phyloP scores from a whole-genome alignment of 2,113 vertebrate genomes.

The Tupaia tana region DNA sequence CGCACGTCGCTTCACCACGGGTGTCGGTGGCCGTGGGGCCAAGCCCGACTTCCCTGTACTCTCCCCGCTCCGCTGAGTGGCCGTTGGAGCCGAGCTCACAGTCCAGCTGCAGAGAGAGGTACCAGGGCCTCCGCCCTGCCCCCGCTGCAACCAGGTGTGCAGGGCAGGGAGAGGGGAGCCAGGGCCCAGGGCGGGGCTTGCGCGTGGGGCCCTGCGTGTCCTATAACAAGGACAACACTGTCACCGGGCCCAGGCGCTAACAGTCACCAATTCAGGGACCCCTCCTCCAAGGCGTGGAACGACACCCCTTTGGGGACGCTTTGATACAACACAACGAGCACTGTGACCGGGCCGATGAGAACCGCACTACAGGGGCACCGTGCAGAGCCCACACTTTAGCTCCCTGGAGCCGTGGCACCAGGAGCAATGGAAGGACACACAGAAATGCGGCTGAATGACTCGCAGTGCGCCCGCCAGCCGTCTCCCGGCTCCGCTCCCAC shows the following conservation, averaged over 20 bases:
- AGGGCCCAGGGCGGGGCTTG: not conserved
- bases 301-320: conserved; percentile 85
- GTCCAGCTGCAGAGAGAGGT: not conserved
- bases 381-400: not conserved
- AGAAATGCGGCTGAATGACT: conserved; percentile 85
- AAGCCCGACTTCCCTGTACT: too few species aligned
- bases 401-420: too few species aligned
- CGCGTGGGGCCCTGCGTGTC: conserved; percentile 57
- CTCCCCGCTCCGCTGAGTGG: too few species aligned
- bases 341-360: conserved; percentile 84
- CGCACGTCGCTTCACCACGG: too few species aligned
- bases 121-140: not conserved
- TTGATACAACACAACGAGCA: conserved; percentile 88
- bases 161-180: conserved; percentile 22
- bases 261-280: conserved; percentile 81
- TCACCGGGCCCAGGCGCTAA: conserved; percentile 77
- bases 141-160: conserved; percentile 17
- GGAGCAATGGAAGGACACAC: conserved; percentile 77
- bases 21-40: too few species aligned
- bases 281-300: conserved; percentile 82
- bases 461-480: too few species aligned
- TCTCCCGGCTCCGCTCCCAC: not conserved
- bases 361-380: conserved; percentile 80
- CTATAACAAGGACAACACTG: conserved; percentile 80
- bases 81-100: too few species aligned